Evolutionary conservation across 2,888 invertebrate species (phyloP), one percentile per base, ranked within the genome.

Genomic region (Cephus sareptanus): DNA sequence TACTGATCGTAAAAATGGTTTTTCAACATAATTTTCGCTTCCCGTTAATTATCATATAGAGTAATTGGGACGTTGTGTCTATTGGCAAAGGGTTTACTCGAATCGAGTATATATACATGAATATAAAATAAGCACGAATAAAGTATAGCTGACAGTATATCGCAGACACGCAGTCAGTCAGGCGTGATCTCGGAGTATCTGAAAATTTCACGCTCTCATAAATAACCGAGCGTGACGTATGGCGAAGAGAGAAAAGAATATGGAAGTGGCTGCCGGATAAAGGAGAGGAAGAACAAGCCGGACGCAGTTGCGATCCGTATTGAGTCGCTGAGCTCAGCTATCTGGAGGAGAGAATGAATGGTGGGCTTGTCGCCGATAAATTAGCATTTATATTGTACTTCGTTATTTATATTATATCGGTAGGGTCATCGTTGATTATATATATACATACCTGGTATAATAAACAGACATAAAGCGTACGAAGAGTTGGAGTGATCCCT

Each of bases 361-460:
- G 74, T 74, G 15, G 71, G 71, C 71, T 23, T 31, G 31, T 79
- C 79, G 81, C 83, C 86, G 86, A 87, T 88, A 88, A 87, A 88
- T 88, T 89, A 87, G 88, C 89, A 88, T 88, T 89, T 89, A 89
- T 88, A 88, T 88, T 88, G 87, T 89, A 85, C 85, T 84, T 85
- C 81, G 85, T 86, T 84, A 89, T 89, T 88, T 88, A 88, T 87
- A 40, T 56, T 56, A 2, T 23, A 56, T 56, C 56, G 9, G 23
- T 23, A 56, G 1, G 56, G 56, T 56, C 23, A 56, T 23, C 23
- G 56, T 23, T 15, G 9, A 56, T 40, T 4, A 6, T 15, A 15
- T 6, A 40, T 4, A 6, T 15, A 15, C 1, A 56, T 6, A 56
- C 1, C 40, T 56, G 9, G 23, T 56, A 6, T 9, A 56, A 56